Evolutionary conservation across 2,113 vertebrate genomes (phyloP), one percentile per base, ranked within the genome.

Genomic region (Globicephala melas): DNA sequence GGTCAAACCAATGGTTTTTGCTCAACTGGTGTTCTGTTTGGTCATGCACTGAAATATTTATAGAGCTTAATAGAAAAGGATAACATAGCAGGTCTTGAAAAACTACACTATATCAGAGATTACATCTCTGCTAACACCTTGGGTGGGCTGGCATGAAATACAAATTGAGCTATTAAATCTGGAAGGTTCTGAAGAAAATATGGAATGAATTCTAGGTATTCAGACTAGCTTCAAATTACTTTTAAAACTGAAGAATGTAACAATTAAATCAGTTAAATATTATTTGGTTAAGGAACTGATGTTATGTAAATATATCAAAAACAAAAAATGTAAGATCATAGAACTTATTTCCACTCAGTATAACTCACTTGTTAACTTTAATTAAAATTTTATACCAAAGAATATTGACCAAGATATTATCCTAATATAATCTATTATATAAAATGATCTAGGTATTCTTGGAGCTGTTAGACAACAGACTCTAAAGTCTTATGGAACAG

Each of bases 141-240:
- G 93, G 91, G 85, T 95, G 98, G 96, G 67, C 95, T 98, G 91
- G 93, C 95, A 90, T 96, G 82, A 98, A 98, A 97, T 95, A 96
- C 95, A 97, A 97, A 98, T 98, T 98, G n/a, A 90, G 36, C 81
- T 96, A 81, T 95, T 95, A 98, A 98, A 98, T 90, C 92, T 31
- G 55, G 91, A 98, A 96, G 97, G 95, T 38, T 73, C 76, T 95
- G 77, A 63, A 95, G 86, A 97, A 98, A 98, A 96, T 88, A 86
- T 31, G 0, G 91, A 95, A 97, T 94, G 95, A 98, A 98, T 96
- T 95, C 80, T 77, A 97, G 47, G 38, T 85, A 95, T 95, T 98
- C 95, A 96, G 25, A 95, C 12, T 41, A 95, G 74, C 53, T 97
- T 97, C 82, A 81, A 74, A 95, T 96, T 91, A 86, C 63, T 83